A percentile compares a stretch with the other conserved stretches of the same genome.
phyloP scores from a whole-genome alignment of 2,888 invertebrate genomes.

The Drosophila differens region DNA sequence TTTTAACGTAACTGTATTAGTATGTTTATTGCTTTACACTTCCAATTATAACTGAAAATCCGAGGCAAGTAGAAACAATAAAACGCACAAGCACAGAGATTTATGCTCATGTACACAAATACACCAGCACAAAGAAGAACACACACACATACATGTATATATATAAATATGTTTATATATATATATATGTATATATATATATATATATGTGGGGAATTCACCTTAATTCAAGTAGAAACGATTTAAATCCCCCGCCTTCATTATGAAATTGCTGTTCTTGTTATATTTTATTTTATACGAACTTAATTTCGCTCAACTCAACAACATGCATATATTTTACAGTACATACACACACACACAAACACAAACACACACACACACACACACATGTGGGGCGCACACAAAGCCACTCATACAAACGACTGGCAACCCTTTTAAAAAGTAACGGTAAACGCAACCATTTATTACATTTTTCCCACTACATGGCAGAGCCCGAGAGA shows the following conservation, averaged over 20 bases:
- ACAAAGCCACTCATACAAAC: constrained; percentile 55
- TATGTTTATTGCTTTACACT: constrained; percentile 74
- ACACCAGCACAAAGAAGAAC: constrained; percentile 13
- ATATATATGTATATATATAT: constrained; percentile 1
- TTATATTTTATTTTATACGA: constrained; percentile 77
- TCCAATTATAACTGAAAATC: constrained; percentile 76
- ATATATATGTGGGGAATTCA: constrained; percentile 46
- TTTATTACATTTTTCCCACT: constrained; percentile 70
- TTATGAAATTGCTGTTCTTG: constrained; percentile 68
- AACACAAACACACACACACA: constrained; percentile 4
- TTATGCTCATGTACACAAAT: constrained; percentile 57
- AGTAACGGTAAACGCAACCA: constrained; percentile 79
- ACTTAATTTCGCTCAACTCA: constrained; percentile 74
- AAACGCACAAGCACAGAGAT: constrained; percentile 59
- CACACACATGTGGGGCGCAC: constrained; percentile 5
- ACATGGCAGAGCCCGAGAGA: constrained; percentile 32
- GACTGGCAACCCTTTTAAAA: constrained; percentile 75
- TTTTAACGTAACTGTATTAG: constrained; percentile 16
- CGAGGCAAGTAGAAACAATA: constrained; percentile 74
- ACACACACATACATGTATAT: not conserved
- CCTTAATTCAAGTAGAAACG: constrained; percentile 77
- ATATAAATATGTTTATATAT: not conserved
- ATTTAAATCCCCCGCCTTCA: constrained; percentile 77
- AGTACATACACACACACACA: constrained; percentile 30
- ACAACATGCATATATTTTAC: constrained; percentile 67